phyloP scores from a whole-genome alignment of 2,888 invertebrate genomes.

The Apotomis capreana region DNA sequence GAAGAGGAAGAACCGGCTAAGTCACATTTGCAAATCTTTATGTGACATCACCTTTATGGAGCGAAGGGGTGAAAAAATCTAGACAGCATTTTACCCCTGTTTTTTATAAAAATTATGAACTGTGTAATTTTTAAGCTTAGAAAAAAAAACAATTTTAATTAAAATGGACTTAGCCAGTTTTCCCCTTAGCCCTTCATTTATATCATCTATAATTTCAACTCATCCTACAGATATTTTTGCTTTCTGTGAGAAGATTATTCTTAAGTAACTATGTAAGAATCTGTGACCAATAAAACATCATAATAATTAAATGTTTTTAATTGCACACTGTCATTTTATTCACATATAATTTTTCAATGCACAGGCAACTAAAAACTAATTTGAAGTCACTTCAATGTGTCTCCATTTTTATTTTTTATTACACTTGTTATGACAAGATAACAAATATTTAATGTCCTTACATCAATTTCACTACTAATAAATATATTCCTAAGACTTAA shows the following conservation, averaged over 20 bases:
- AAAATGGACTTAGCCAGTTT: no score
- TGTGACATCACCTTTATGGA: no score
- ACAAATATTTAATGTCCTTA: conserved; percentile 62
- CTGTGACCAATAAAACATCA: conserved; percentile 25
- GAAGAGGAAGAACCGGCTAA: no score
- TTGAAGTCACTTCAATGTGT: conserved; percentile 49
- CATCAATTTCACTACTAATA: conserved; percentile 71
- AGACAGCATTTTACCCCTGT: no score
- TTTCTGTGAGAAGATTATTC: background rate
- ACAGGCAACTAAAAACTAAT: conserved; percentile 53
- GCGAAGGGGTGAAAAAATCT: no score
- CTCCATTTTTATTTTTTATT: conserved; percentile 53
- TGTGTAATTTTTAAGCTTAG: no score
- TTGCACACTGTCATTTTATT: conserved; percentile 50
- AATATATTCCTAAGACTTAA: conserved; percentile 69
- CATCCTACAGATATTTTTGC: background rate
- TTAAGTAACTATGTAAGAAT: background rate
- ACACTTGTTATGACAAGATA: conserved; percentile 67
- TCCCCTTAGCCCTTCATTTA: background rate
- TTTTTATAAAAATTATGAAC: no score
- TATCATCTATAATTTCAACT: background rate
- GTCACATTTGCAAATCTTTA: no score
- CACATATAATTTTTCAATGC: conserved; percentile 53
- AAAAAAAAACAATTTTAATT: no score
- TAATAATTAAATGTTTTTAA: conserved; percentile 35